Base-by-base conservation (phyloP, 2,888 invertebrate genomes). In the Perizoma flavofasciatum region DNA sequence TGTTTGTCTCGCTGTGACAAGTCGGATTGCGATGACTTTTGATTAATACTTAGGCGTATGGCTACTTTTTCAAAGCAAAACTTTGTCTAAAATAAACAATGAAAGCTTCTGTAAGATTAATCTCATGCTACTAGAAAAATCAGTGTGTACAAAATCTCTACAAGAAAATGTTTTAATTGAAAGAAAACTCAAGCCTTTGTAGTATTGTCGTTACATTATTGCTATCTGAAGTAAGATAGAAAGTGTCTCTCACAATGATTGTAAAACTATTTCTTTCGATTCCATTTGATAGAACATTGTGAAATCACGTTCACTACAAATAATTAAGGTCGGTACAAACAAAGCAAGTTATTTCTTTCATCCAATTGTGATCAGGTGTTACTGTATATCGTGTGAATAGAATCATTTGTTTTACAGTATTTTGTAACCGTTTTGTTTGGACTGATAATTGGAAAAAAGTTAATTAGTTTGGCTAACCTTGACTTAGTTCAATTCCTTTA, bases 301-400 rank as follows among this genome's bases (percentile, higher is more conserved):
- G 62, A 49, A 65, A 67, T 43, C 57, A 59, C 47, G 47, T 66
- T 60, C 60, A 61, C 41, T 41, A 41, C 54, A 63, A 61, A 65
- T 61, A 70, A 73, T 71, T 70, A 77, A 78, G 75, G 80, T 66
- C 79, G 68, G 63, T 63, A 54, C 64, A 52, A 70, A 75, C 78
- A 78, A 79, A 77, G 76, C 58, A 49, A 59, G 52, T 63, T 66
- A 71, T 74, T 77, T 69, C 67, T 69, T 73, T 73, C 62, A 66
- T 72, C 61, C 63, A 60, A 68, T 69, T 68, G 67, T 66, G 59
- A 70, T 73, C 69, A 71, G 65, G 72, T 74, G 70, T 62, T 63
- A n/a, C n/a, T 61, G 57, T 56, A 54, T 58, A 49, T 62, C 68
- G 66, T 70, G 70, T 63, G 71, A 69, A 65, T 46, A 56, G 57